Conservation (phyloP, 1,140 invertebrate species). For the Melitaea cinxia region DNA sequence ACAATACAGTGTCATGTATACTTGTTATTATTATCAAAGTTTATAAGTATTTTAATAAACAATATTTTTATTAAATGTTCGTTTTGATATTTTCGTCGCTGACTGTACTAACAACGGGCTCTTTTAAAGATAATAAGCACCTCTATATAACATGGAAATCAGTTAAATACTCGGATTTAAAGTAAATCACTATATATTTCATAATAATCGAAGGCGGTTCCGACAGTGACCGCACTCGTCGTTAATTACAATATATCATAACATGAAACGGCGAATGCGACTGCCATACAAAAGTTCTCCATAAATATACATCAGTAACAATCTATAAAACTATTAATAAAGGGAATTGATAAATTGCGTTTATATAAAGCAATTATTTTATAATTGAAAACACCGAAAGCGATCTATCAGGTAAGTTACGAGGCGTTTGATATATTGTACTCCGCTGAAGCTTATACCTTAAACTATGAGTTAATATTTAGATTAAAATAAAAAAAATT, state of each 20-base stretch:
- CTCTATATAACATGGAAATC: conserved; percentile 28
- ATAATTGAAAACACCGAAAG: conserved; percentile 7
- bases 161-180: conserved; percentile 13
- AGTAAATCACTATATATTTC: conserved; percentile 12
- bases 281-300: background rate
- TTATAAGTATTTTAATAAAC: background rate
- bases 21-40: background rate
- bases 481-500: no score
- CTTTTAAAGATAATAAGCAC: conserved; percentile 39
- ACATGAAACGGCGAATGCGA: background rate
- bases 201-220: conserved; percentile 22
- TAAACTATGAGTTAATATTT: no score
- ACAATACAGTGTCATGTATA: background rate
- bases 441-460: no score
- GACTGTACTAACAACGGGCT: conserved; percentile 38
- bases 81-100: background rate
- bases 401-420: background rate
- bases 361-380: background rate
- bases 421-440: no score
- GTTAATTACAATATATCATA: background rate
- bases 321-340: conserved; percentile 3
- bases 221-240: background rate
- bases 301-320: conserved; percentile 15
- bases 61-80: background rate
- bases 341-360: background rate